Conservation (phyloP, 1,140 invertebrate species). For the Anastrepha ludens region DNA sequence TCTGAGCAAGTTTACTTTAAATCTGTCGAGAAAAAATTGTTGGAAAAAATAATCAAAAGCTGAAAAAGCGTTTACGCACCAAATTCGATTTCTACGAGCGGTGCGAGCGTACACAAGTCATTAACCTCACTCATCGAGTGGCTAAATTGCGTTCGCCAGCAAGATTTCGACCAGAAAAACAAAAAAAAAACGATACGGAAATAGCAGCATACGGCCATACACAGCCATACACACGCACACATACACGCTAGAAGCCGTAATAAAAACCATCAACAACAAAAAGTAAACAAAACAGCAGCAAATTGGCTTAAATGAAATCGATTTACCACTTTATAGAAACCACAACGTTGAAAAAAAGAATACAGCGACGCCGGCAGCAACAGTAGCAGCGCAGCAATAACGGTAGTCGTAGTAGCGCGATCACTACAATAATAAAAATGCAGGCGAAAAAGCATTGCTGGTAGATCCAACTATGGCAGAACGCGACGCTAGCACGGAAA, state of each 20-base stretch:
- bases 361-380: neutral
- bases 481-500: neutral
- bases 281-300: neutral
- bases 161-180: constrained; percentile 41
- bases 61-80: constrained; percentile 46
- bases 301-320: constrained; percentile 8
- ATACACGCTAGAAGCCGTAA: neutral
- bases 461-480: neutral
- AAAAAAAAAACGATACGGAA: constrained; percentile 22
- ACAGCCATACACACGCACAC: neutral
- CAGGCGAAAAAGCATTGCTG: neutral
- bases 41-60: neutral
- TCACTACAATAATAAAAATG: constrained; percentile 21
- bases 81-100: constrained; percentile 50
- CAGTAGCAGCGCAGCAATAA: constrained; percentile 6
- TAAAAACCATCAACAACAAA: constrained; percentile 13
- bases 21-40: constrained; percentile 7
- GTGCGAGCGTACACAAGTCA: neutral
- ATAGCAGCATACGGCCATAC: neutral
- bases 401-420: constrained; percentile 44
- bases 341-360: neutral
- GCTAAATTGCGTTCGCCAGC: constrained; percentile 21
- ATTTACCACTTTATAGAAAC: neutral
- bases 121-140: constrained; percentile 8
- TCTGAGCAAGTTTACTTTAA: constrained; percentile 1